Conservation (phyloP, 1,140 invertebrate genomes). For the Campodea augens region DNA sequence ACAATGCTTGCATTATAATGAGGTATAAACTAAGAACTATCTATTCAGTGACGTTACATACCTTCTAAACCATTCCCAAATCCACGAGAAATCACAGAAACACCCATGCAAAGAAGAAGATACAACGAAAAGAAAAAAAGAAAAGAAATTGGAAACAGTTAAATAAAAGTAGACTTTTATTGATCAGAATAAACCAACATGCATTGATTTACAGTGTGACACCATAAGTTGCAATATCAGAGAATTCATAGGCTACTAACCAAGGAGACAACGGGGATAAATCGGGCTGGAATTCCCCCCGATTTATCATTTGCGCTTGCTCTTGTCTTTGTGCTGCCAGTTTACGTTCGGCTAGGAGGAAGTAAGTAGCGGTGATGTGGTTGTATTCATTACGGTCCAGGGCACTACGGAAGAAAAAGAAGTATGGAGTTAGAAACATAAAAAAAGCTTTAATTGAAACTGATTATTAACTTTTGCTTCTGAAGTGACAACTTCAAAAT, state of each 20-base stretch:
- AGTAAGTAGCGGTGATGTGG: constrained; percentile 96
- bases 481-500: constrained; percentile 1
- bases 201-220: too few relatives aligned
- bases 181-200: too few relatives aligned
- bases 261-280: not conserved
- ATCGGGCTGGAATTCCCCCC: not conserved
- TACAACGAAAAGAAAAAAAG: too few relatives aligned
- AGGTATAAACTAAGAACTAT: too few relatives aligned
- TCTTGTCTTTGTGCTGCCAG: constrained; percentile 50
- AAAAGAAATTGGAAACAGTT: too few relatives aligned
- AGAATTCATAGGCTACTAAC: constrained; percentile 10
- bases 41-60: too few relatives aligned
- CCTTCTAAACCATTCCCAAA: too few relatives aligned
- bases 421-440: not conserved
- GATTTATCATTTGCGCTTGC: constrained; percentile 19
- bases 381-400: constrained; percentile 93
- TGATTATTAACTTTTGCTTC: not conserved
- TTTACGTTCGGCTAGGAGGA: constrained; percentile 83
- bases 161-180: too few relatives aligned
- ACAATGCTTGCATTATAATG: too few relatives aligned
- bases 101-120: too few relatives aligned
- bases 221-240: too few relatives aligned
- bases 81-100: too few relatives aligned
- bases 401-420: constrained; percentile 34
- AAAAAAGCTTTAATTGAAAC: not conserved